A percentile compares a stretch with the other conserved stretches of the same genome.
These are phyloP conservation scores for Trichechus manatus DNA, from an alignment of 2,113 vertebrate genomes.

Conservation along the genomic window DNA sequence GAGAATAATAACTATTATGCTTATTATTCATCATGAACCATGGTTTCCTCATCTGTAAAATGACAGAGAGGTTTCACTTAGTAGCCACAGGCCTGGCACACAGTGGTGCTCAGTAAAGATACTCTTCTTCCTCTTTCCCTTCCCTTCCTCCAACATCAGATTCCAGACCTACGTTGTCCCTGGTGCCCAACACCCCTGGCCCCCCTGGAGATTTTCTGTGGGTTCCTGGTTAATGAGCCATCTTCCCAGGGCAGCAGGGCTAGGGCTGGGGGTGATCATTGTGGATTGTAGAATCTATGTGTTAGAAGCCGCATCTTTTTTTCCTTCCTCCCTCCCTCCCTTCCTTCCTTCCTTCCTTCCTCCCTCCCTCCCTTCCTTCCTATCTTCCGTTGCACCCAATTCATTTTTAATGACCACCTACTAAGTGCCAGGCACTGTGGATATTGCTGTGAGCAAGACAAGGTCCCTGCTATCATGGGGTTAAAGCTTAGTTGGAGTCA, in stretches of 20 bases:
- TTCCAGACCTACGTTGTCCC: not conserved
- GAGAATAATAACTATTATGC: not conserved
- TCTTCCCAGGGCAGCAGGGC: not conserved
- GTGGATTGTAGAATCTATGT: not conserved
- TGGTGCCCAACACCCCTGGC: not conserved
- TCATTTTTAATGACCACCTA: not conserved
- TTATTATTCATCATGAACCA: not conserved
- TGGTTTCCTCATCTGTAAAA: not conserved
- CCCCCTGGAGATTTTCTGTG: not conserved
- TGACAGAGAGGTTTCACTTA: not conserved
- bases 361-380: not conserved
- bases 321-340: too few relatives aligned
- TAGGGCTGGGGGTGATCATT: not conserved
- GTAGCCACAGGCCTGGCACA: not conserved
- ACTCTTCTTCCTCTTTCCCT: not conserved
- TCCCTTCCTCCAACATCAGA: not conserved
- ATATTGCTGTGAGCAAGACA: not conserved
- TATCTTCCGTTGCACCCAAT: not conserved
- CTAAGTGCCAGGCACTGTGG: not conserved
- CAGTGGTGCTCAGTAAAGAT: not conserved
- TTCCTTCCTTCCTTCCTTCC: too few relatives aligned
- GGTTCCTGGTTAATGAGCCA: not conserved
- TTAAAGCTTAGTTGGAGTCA: not conserved
- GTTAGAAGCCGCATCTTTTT: not conserved
- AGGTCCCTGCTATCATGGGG: not conserved